Conservation (phyloP, 2,888 invertebrate species). For the Melinaea marsaeus region DNA sequence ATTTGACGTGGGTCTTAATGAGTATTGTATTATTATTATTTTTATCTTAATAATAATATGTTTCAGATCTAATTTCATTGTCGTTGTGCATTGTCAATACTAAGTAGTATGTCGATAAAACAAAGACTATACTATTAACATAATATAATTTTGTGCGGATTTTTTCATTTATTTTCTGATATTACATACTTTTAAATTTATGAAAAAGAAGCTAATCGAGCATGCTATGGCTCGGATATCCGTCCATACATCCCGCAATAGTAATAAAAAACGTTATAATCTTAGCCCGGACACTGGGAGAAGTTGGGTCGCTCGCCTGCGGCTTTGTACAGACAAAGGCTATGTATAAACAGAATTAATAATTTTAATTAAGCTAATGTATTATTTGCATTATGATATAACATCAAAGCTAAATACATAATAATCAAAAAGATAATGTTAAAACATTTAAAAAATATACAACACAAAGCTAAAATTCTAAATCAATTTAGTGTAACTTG, state of each 20-base stretch:
- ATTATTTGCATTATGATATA: no score
- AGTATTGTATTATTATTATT: no score
- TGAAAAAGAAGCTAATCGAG: constrained; percentile 10
- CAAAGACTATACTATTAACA: no score
- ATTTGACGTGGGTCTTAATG: no score
- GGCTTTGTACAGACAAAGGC: constrained; percentile 9
- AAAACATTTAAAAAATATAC: no score
- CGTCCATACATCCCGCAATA: constrained; percentile 19
- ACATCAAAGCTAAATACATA: not conserved
- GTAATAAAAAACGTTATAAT: constrained; percentile 31
- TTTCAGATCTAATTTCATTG: no score
- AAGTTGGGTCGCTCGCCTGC: constrained; percentile 12
- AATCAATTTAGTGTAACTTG: not conserved
- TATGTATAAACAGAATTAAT: constrained; percentile 5
- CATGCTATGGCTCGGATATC: constrained; percentile 12
- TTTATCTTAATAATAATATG: no score
- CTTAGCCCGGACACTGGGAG: constrained; percentile 24
- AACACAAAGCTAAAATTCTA: no score
- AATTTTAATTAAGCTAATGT: no score
- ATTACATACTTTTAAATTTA: constrained; percentile 10
- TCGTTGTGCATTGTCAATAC: no score
- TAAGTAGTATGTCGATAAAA: no score
- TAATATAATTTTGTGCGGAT: no score
- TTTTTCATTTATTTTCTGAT: not conserved
- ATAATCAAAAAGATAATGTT: not conserved